A percentile compares a stretch with the other conserved stretches of the same genome.
Conservation (phyloP, 2,797 vertebrate genomes). For the Scleropages formosus region DNA sequence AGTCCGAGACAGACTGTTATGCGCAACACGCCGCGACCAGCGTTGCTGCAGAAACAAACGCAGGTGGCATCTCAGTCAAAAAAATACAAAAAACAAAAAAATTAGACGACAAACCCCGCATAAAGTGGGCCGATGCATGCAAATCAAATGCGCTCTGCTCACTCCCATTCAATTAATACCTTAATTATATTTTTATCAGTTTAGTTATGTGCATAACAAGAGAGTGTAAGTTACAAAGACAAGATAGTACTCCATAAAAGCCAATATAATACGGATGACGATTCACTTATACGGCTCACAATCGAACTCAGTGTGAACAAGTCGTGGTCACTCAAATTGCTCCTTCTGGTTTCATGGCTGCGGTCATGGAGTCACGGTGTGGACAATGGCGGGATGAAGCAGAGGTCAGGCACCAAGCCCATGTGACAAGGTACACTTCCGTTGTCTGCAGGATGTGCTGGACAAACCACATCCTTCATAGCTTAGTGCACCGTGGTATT, state of each 20-base stretch:
- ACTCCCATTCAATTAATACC: slow-evolving; percentile 33
- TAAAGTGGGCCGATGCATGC: slow-evolving; percentile 29
- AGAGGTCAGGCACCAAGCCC: neutral
- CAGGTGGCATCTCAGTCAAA: slow-evolving; percentile 28
- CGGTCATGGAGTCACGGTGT: neutral
- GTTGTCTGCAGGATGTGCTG: slow-evolving; percentile 34
- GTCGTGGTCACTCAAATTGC: neutral
- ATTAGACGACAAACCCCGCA: slow-evolving; percentile 36
- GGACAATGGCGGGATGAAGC: neutral
- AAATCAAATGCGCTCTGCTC: slow-evolving; percentile 36
- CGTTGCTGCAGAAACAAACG: slow-evolving; percentile 38
- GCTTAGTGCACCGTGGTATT: slow-evolving; percentile 8
- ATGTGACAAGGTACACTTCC: slow-evolving; percentile 19
- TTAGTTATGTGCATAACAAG: slow-evolving; percentile 28
- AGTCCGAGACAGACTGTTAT: neutral
- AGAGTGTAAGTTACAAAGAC: slow-evolving; percentile 19
- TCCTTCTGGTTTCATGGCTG: neutral
- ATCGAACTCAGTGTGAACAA: neutral
- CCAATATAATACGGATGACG: neutral
- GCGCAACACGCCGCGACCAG: slow-evolving; percentile 48
- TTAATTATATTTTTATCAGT: slow-evolving; percentile 41
- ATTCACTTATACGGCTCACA: slow-evolving; percentile 5
- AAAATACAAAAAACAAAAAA: slow-evolving; percentile 26
- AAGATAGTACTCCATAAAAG: slow-evolving; percentile 26
- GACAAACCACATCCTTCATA: slow-evolving; percentile 40